These are phyloP conservation scores for Oncorhynchus masou DNA, from an alignment of 2,113 vertebrate species.

Conservation along the genomic window DNA sequence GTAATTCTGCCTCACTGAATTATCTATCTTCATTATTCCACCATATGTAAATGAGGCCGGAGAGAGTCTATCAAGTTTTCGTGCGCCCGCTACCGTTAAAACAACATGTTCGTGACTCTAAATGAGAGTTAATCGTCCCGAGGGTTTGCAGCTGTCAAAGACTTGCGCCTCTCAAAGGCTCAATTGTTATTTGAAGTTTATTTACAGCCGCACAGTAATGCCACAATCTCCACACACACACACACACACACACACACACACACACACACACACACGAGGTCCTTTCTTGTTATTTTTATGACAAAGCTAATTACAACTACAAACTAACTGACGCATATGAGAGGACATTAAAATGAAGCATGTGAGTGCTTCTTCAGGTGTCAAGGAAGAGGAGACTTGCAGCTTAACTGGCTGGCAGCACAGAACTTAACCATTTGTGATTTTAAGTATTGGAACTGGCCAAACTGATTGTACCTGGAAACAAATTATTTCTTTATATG, in stretches of 20 bases:
- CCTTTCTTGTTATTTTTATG: conserved; percentile 55
- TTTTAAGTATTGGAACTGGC: conserved; percentile 3
- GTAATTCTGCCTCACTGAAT: background rate
- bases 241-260: background rate
- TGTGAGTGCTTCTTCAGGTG: conserved; percentile 12
- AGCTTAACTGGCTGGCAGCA: background rate
- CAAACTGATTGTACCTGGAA: conserved; percentile 1
- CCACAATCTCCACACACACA: background rate
- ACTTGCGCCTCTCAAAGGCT: conserved; percentile 33
- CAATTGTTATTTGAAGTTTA: conserved; percentile 42
- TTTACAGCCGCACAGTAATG: conserved; percentile 38
- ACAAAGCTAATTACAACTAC: conserved; percentile 25
- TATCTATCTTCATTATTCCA: conserved; percentile 4
- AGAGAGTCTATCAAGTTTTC: conserved; percentile 15
- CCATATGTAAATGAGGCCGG: conserved; percentile 21
- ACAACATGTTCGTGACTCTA: conserved; percentile 24
- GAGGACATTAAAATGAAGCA: conserved; percentile 12
- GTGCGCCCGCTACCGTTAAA: conserved; percentile 8
- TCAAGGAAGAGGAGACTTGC: conserved; percentile 1
- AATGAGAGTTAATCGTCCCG: conserved; percentile 45
- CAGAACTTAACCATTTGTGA: background rate
- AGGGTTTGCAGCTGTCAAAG: conserved; percentile 39
- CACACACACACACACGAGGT: no score
- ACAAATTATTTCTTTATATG: background rate
- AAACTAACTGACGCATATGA: conserved; percentile 11